Evolutionary conservation across 2,797 vertebrate species (phyloP).

Genomic region (Poecilia gillii): DNA sequence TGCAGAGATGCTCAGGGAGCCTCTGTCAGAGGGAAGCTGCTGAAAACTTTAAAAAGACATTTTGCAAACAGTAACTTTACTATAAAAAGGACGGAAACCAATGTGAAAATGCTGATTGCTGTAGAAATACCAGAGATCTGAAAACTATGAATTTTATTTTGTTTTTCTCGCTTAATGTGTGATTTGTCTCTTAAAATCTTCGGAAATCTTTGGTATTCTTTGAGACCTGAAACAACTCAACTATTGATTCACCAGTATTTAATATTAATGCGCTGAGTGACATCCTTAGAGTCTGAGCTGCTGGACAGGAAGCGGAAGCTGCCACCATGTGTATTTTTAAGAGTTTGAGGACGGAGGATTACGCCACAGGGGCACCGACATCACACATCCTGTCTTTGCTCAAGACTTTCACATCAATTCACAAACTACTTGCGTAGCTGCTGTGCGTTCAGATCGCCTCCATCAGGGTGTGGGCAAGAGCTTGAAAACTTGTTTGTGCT

Average conservation of each 20-base stretch:
- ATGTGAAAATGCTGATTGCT: background rate
- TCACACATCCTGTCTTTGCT: conserved; percentile 61
- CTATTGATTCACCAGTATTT: background rate
- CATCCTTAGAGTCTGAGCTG: background rate
- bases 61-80: background rate
- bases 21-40: background rate
- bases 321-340: conserved; percentile 19
- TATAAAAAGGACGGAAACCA: background rate
- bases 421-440: background rate
- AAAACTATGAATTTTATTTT: no score
- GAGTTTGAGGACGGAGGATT: conserved; percentile 39
- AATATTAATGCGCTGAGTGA: background rate
- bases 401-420: conserved; percentile 1
- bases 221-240: no score
- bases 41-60: background rate
- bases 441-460: conserved; percentile 26
- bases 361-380: conserved; percentile 20
- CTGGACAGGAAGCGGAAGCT: conserved; percentile 43
- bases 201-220: no score
- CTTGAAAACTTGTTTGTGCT: conserved; percentile 41
- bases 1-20: background rate
- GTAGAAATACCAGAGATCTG: no score
- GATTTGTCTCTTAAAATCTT: no score
- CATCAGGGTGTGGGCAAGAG: conserved; percentile 56
- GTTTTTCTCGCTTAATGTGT: no score